Base-by-base conservation (phyloP, 2,888 invertebrate species). In the Polymixis lichenea region DNA sequence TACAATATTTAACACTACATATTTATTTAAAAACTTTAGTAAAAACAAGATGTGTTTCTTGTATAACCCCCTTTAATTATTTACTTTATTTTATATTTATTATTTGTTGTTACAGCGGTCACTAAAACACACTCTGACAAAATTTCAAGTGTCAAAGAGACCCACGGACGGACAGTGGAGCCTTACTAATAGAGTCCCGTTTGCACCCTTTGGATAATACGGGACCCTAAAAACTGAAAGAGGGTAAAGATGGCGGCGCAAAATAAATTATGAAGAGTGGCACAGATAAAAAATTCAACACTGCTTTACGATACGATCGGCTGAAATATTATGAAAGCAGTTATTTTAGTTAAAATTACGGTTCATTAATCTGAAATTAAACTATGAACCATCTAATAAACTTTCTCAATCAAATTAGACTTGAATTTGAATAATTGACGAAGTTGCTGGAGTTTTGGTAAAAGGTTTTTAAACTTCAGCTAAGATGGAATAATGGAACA, bases 231-330 rank as follows among this genome's bases (percentile, higher is more conserved):
- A 15, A 15, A 43, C n/a, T 61, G 15, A 22, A 32, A 43, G 43
- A 77, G 13, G 68, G 38, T 3, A 49, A 60, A 69, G 25, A 69
- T 46, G 51, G 25, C 13, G n/a, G 22, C 11, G 51, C 46, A 49
- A 32, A 76, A 51, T 75, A 25, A 64, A 75, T n/a, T 17, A 72
- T 43, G 22, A 17, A 7, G 25, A 62, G 32, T 25, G 4, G 38
- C 25, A 73, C 9, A 19, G 19, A 46, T 19, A n/a, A n/a, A 55
- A 13, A n/a, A 32, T 32, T 70, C 0, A 22, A 69, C 46, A 28
- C 15, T 71, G 43, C 17, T 46, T 68, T 61, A 38, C 7, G 22
- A 61, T 22, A 15, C 32, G n/a, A 65, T 49, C 8, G 9, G 19
- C 13, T 51, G 19, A 25, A 71, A 38, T 38, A 38, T 25, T 25